Evolutionary conservation across 2,113 vertebrate genomes (phyloP).

Genomic region (Castor canadensis): DNA sequence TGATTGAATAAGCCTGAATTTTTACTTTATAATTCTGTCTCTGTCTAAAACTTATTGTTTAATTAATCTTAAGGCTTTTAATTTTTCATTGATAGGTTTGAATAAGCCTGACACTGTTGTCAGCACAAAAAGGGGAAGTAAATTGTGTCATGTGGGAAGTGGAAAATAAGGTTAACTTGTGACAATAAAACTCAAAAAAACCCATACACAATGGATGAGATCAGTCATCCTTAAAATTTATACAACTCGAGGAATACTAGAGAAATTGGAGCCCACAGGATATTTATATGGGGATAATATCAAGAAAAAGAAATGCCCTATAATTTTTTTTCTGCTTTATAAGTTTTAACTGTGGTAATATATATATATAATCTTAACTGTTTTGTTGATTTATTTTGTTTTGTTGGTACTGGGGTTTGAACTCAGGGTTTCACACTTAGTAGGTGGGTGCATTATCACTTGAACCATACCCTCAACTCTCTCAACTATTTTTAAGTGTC

Average conservation of each 20-base stretch:
- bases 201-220: background rate
- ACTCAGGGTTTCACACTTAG: no score
- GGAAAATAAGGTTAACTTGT: conserved; percentile 28
- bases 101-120: conserved; percentile 8
- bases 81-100: conserved; percentile 39
- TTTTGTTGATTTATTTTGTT: no score
- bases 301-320: no score
- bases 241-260: background rate
- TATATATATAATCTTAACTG: no score
- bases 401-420: no score
- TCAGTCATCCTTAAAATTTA: background rate
- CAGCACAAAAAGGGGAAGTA: conserved; percentile 3
- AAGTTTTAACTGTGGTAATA: no score
- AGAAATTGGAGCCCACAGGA: background rate
- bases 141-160: background rate
- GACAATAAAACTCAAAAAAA: background rate
- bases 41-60: background rate
- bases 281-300: background rate
- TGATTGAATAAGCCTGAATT: conserved; percentile 14
- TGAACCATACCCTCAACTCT: no score
- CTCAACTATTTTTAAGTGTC: background rate
- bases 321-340: no score
- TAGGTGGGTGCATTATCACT: no score
- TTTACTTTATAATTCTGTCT: background rate
- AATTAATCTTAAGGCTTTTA: conserved; percentile 56